Evolutionary conservation across 2,797 vertebrate genomes (phyloP), one percentile per base, ranked within the genome.

Genomic region (Paguma larvata): DNA sequence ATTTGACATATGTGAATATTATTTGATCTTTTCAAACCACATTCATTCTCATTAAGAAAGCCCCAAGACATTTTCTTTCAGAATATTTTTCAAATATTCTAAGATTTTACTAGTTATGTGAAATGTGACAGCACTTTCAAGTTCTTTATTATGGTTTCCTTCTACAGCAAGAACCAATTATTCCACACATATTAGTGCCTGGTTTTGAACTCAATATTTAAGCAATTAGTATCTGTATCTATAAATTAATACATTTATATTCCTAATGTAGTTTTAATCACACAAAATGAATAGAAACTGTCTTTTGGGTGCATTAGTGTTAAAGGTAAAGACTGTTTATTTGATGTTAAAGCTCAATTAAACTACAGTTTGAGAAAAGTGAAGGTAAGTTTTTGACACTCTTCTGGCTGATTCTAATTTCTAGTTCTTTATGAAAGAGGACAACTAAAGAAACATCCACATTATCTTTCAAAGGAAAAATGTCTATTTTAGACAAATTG

Each of bases 111-210:
- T 99, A 98, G 98, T 99, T 98, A 99, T 98, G 98, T 98, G 98
- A 99, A 98, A 98, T 98, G 98, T 99, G 99, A 99, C 99, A 99
- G 98, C 98, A 98, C 99, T 99, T 99, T 99, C 98, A 99, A 99
- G 99, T 99, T 98, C 98, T 99, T 99, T 99, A 99, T 99, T 99
- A 99, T 98, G 98, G 96, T 98, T 99, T 99, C 98, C 97, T 98
- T 98, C 97, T 97, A 96, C 19, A 41, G 98, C 97, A 98, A 98
- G 98, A 99, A 98, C 98, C 99, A 99, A 99, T 99, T 99, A 99
- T 99, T 98, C 89, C 94, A 98, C 98, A 97, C 97, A 98, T 98
- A 98, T 98, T 96, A 98, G 95, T 98, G 98, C 97, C 97, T 98
- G 98, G 97, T 98, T 99, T 98, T 98, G 98, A 98, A 98, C 98